A percentile compares a stretch with the other conserved stretches of the same genome.
phyloP scores from a whole-genome alignment of 2,113 vertebrate species.

The Strix uralensis region DNA sequence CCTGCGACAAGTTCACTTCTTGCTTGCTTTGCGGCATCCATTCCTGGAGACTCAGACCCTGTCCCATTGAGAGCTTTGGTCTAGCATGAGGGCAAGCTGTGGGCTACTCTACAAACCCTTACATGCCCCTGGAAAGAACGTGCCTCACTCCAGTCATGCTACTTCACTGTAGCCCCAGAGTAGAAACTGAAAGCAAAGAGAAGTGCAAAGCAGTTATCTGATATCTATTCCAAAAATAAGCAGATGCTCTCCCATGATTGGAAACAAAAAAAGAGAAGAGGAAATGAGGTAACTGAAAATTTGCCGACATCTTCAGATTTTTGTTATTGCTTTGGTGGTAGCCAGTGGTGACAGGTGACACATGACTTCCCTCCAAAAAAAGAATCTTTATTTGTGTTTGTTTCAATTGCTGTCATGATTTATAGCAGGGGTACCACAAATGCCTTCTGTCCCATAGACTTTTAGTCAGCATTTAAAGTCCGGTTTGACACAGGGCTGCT shows the following conservation, averaged over 20 bases:
- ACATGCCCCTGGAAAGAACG: neutral
- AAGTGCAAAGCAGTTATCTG: neutral
- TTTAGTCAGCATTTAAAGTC: neutral
- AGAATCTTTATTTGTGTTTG: neutral
- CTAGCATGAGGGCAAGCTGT: neutral
- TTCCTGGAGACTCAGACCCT: neutral
- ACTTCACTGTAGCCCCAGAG: neutral
- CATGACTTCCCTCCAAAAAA: neutral
- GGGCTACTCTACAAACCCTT: neutral
- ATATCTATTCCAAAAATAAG: neutral
- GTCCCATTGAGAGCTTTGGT: neutral
- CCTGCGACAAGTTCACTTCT: neutral
- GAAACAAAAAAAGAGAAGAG: neutral
- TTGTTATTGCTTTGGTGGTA: neutral
- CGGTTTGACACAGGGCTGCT: neutral
- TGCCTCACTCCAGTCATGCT: neutral
- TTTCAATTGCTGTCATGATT: neutral
- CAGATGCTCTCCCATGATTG: neutral
- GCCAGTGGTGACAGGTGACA: constrained; percentile 26
- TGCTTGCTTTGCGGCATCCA: neutral
- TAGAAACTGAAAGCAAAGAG: neutral
- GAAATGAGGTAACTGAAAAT: constrained; percentile 34
- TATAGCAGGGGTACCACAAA: neutral
- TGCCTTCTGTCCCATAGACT: neutral
- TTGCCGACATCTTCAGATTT: neutral